Base-by-base conservation (phyloP, 2,888 invertebrate genomes). In the Rhingia rostrata region DNA sequence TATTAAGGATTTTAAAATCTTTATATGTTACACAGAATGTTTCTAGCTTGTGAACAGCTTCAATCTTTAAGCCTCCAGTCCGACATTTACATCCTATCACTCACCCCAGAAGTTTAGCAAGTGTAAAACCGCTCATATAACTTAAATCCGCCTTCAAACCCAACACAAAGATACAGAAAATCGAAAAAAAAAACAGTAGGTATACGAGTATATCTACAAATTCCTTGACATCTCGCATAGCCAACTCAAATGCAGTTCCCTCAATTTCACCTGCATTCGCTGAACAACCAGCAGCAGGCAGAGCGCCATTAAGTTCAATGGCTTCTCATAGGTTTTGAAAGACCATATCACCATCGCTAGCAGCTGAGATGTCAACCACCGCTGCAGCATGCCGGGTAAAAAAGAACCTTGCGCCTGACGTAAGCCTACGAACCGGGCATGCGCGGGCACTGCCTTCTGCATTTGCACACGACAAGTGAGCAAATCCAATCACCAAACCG, bases 351-450 rank as follows among this genome's bases (percentile, higher is more conserved):
- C 58, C 45, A 45, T n/a, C 45, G 4, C 30, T 43, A 61, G 51
- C 58, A 74, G 64, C 49, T 56, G 54, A 79, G 73, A 73, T 67
- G 78, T 78, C 78, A 78, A 78, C 83, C 67, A 69, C 78, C 79
- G 67, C 56, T 73, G 56, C 39, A 69, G 49, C 78, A 78, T 61
- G 47, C 67, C 78, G 37, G 66, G 14, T 73, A 33, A 47, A 77
- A 82, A 83, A 78, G 83, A 78, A 83, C 83, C 78, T 83, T 83
- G 83, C 73, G 73, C 72, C 78, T 83, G 83, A 78, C 67, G 67
- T 67, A 56, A 79, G 78, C 77, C 78, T 73, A 73, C 58, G 78
- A 83, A 72, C 83, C 73, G 66, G 7, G 58, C 37, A 41, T 47
- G 37, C 9, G 22, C 22, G n/a, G 1, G 7, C 12, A 33, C 22